Conservation (phyloP, 2,797 vertebrate species). For the Acridotheres tristis region DNA sequence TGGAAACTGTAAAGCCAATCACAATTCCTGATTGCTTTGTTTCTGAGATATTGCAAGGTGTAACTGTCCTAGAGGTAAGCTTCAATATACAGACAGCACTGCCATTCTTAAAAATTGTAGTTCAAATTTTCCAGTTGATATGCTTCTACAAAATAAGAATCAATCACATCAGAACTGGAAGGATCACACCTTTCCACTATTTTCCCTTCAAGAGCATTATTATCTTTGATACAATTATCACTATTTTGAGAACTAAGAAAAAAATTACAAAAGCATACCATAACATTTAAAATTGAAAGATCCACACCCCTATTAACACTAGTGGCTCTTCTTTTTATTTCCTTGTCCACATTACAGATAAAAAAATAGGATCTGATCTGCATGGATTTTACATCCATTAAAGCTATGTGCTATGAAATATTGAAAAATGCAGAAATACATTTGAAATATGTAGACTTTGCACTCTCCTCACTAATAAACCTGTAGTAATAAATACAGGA, state of each 20-base stretch:
- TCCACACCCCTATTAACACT: rapidly evolving
- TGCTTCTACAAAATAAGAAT: neutral
- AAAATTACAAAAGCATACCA: neutral
- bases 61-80: neutral
- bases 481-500: neutral
- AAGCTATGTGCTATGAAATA: neutral
- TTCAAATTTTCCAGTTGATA: neutral
- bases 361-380: neutral
- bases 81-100: neutral
- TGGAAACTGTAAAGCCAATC: neutral
- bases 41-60: neutral
- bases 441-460: neutral
- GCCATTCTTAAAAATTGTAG: neutral
- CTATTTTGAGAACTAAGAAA: neutral
- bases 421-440: neutral
- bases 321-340: neutral
- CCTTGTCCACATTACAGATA: neutral
- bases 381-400: neutral
- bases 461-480: neutral
- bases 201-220: neutral
- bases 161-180: neutral
- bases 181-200: neutral
- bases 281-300: neutral
- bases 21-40: neutral
- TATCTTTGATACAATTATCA: neutral